phyloP scores from a whole-genome alignment of 2,113 vertebrate species.

The Gnathochromis pfefferi region DNA sequence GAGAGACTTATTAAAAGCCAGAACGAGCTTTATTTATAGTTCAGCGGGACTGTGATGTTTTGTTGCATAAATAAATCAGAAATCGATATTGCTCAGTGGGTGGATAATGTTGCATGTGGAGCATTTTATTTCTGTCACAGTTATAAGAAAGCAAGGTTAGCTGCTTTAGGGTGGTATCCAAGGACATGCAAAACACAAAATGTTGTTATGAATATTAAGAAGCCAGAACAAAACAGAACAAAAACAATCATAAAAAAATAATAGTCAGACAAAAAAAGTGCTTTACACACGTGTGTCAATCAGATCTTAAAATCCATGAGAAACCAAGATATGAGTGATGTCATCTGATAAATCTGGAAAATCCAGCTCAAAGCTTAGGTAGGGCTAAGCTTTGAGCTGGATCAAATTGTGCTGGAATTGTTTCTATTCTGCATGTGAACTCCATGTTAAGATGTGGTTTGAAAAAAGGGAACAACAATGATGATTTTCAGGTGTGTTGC shows the following conservation, averaged over 20 bases:
- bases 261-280: not conserved
- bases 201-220: not conserved
- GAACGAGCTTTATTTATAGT: not conserved
- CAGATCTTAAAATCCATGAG: not conserved
- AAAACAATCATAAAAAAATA: not conserved
- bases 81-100: not conserved
- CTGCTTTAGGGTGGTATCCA: not conserved
- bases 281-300: not conserved
- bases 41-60: not conserved
- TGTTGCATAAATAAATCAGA: not conserved
- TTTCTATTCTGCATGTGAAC: fast-evolving
- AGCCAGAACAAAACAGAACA: not conserved
- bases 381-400: not conserved
- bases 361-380: not conserved
- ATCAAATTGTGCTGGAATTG: not conserved
- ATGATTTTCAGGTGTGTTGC: not conserved
- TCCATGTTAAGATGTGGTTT: not conserved
- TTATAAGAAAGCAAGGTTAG: not conserved
- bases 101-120: not conserved
- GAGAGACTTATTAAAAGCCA: not conserved
- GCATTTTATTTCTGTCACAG: not conserved
- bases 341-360: not conserved
- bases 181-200: not conserved
- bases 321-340: not conserved
- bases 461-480: not conserved